Evolutionary conservation across 2,888 invertebrate species (phyloP).

Genomic region (Entomobrya proxima): DNA sequence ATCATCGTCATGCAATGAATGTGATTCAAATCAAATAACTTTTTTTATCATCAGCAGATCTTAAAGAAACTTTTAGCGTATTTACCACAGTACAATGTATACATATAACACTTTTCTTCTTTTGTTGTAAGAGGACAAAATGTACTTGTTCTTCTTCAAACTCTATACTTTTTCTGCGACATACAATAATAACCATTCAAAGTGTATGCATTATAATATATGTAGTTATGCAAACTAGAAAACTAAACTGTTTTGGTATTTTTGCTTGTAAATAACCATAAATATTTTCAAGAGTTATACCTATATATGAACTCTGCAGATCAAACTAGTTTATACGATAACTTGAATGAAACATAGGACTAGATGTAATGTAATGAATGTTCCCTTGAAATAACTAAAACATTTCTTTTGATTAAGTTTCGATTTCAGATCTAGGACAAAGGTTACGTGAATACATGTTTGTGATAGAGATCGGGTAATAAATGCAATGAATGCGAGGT

Average conservation of each 20-base stretch:
- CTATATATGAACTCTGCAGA: too few species aligned
- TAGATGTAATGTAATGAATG: too few species aligned
- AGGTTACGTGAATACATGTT: too few species aligned
- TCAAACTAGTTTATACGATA: too few species aligned
- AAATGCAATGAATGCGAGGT: too few species aligned
- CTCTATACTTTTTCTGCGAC: neutral
- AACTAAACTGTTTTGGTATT: neutral
- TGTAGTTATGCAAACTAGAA: neutral
- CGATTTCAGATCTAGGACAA: too few species aligned
- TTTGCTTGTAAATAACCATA: too few species aligned
- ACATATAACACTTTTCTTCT: slow-evolving; percentile 16
- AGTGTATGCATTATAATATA: neutral
- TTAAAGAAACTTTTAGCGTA: slow-evolving; percentile 56
- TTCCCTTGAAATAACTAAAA: too few species aligned
- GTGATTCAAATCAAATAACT: neutral
- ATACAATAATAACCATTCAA: neutral
- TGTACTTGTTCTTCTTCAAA: slow-evolving; percentile 1
- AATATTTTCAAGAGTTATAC: too few species aligned
- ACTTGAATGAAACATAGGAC: too few species aligned
- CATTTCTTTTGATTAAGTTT: too few species aligned
- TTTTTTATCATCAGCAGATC: slow-evolving; percentile 56
- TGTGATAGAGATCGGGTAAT: too few species aligned
- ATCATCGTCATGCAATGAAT: slow-evolving; percentile 51
- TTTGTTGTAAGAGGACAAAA: slow-evolving; percentile 25
- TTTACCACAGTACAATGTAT: slow-evolving; percentile 50